Evolutionary conservation across 2,113 vertebrate species (phyloP).

Genomic region (zebrafish (Danio rerio)): GRCz12tu NC_133188.1:24123501-24124000

Average conservation of each 20-base stretch:
- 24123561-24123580: slow-evolving; percentile 10
- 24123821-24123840: background rate
- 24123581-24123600: slow-evolving; percentile 27
- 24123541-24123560: slow-evolving; percentile 1
- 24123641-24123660: slow-evolving; percentile 73
- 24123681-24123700: slow-evolving; percentile 58
- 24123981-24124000: slow-evolving; percentile 13
- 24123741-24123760: slow-evolving; percentile 12
- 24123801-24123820: slow-evolving; percentile 16
- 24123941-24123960: slow-evolving; percentile 13
- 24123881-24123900: slow-evolving; percentile 13
- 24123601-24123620: slow-evolving; percentile 55
- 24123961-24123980: background rate
- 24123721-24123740: slow-evolving; percentile 69
- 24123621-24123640: slow-evolving; percentile 68
- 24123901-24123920: slow-evolving; percentile 26
- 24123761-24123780: background rate
- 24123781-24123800: background rate
- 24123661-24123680: slow-evolving; percentile 63
- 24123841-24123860: background rate
- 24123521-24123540: slow-evolving; percentile 12
- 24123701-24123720: slow-evolving; percentile 64
- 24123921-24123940: background rate
- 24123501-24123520: slow-evolving; percentile 22
- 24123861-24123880: background rate